Conservation (phyloP, 2,797 vertebrate species). For the Ataeniobius toweri region DNA sequence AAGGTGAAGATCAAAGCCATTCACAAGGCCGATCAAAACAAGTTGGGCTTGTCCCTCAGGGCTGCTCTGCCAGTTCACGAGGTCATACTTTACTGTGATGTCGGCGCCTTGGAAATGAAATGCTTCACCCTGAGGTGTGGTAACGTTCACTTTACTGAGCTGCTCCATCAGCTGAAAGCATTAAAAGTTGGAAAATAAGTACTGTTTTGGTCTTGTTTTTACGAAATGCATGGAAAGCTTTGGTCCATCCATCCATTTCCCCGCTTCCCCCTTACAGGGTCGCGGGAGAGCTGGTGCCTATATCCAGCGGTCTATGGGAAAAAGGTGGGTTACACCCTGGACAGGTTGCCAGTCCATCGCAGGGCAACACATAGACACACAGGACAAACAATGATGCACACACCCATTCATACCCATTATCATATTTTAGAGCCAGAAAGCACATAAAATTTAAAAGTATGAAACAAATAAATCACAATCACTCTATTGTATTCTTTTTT, state of each 20-base stretch:
- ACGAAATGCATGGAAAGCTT: background rate
- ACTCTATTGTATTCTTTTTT: background rate
- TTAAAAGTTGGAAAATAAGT: background rate
- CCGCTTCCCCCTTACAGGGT: too few relatives aligned
- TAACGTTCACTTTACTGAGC: conserved; percentile 71
- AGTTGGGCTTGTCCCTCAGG: conserved; percentile 55
- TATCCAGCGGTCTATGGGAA: too few relatives aligned
- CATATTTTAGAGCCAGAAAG: background rate
- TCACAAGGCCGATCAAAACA: conserved; percentile 69
- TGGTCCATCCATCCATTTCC: too few relatives aligned
- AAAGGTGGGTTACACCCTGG: too few relatives aligned
- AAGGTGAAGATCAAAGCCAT: conserved; percentile 69
- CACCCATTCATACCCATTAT: background rate
- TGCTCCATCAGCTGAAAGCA: conserved; percentile 69
- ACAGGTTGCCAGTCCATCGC: too few relatives aligned
- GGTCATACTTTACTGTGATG: conserved; percentile 76
- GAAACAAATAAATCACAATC: background rate
- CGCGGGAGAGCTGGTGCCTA: too few relatives aligned
- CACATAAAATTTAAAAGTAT: background rate
- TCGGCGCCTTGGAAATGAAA: conserved; percentile 76
- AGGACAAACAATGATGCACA: too few relatives aligned
- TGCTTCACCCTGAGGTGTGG: conserved; percentile 71
- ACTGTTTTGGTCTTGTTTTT: background rate
- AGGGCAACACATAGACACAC: too few relatives aligned
- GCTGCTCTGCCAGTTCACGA: conserved; percentile 80